These are phyloP conservation scores for Sicus ferrugineus DNA, from an alignment of 2,888 invertebrate species.

Conservation along the genomic window DNA sequence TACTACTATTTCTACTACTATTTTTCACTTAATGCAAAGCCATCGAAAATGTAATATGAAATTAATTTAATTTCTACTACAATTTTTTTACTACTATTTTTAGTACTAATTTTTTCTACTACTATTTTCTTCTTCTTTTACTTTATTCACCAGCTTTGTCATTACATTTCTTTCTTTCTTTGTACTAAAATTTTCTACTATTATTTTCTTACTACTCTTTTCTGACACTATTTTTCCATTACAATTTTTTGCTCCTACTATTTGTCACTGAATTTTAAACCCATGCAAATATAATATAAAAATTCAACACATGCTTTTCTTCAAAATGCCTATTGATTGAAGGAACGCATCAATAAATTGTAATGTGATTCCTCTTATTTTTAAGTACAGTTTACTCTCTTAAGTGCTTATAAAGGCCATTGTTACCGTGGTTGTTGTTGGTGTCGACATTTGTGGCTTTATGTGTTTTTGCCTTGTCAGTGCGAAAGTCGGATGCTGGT, in stretches of 20 bases:
- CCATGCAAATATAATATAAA: background rate
- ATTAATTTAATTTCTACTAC: too few species aligned
- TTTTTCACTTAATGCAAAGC: too few species aligned
- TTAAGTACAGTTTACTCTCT: background rate
- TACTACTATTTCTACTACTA: background rate
- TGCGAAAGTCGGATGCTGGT: constrained; percentile 29
- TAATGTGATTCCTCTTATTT: constrained; percentile 12
- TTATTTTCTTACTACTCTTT: background rate
- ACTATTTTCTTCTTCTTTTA: too few species aligned
- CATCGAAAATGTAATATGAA: too few species aligned
- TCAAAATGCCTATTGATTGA: background rate
- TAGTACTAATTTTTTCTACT: background rate
- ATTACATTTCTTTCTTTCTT: background rate
- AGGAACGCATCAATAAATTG: constrained; percentile 24
- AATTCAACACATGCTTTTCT: too few species aligned
- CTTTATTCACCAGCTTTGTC: background rate
- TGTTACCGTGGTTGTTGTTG: background rate
- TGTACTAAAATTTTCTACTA: background rate
- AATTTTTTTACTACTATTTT: background rate
- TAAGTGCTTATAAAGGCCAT: background rate
- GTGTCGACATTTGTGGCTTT: background rate
- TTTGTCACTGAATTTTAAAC: background rate
- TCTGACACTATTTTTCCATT: background rate
- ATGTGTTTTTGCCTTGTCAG: background rate
- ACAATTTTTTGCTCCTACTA: background rate